Evolutionary conservation across 2,113 vertebrate genomes (phyloP).

Genomic region (Haplotaxodon microlepis): DNA sequence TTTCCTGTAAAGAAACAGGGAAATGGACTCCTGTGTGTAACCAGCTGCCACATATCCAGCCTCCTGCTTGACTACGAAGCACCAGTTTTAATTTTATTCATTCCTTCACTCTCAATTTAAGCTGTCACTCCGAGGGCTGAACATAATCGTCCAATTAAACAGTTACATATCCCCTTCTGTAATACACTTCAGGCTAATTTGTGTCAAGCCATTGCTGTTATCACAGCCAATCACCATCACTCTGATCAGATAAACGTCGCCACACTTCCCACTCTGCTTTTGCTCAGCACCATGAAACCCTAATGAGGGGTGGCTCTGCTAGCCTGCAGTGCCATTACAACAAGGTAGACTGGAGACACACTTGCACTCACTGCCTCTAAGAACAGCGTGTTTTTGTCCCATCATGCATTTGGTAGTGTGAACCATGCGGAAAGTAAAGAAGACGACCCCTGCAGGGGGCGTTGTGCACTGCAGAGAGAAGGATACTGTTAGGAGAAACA

Average conservation of each 20-base stretch:
- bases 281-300: background rate
- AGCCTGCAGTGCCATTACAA: background rate
- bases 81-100: constrained; percentile 7
- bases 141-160: background rate
- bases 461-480: constrained; percentile 68
- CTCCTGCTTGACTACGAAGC: background rate
- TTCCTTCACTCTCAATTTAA: background rate
- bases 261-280: background rate
- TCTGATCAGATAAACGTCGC: background rate
- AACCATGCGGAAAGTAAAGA: constrained; percentile 68
- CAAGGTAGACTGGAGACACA: constrained; percentile 32
- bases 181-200: constrained; percentile 2
- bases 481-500: constrained; percentile 74
- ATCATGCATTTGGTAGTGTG: constrained; percentile 78
- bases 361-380: constrained; percentile 45
- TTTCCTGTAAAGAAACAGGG: background rate
- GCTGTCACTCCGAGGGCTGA: background rate
- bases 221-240: constrained; percentile 13
- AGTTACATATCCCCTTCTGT: background rate
- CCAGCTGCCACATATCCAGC: background rate
- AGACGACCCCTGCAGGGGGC: constrained; percentile 46
- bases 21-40: background rate
- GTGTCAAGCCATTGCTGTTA: background rate
- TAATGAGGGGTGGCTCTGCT: background rate
- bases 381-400: constrained; percentile 55